Evolutionary conservation across 2,113 vertebrate species (phyloP).

Genomic region (Ctenomys sociabilis): DNA sequence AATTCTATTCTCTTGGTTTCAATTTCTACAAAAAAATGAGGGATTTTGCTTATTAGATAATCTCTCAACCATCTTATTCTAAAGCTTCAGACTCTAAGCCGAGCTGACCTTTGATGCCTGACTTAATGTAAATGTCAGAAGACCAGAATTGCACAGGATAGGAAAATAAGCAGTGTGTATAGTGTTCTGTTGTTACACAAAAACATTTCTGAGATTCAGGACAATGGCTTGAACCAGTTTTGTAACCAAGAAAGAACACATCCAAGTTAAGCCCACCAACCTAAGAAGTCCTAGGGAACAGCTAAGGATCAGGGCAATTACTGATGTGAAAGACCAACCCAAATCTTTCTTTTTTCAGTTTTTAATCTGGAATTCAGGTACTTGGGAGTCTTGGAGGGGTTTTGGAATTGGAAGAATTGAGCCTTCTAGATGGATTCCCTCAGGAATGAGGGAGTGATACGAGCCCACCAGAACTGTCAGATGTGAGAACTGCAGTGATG

Average conservation of each 20-base stretch:
- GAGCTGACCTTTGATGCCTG: neutral
- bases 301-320: neutral
- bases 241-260: neutral
- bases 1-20: slow-evolving; percentile 26
- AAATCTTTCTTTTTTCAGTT: neutral
- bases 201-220: neutral
- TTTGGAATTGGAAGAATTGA: neutral
- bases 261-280: neutral
- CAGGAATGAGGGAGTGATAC: neutral
- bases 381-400: neutral
- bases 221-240: neutral
- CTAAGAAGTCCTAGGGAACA: neutral
- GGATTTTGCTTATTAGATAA: neutral
- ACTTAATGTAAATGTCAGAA: neutral
- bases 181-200: neutral
- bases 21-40: slow-evolving; percentile 7
- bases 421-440: neutral
- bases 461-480: neutral
- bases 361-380: neutral
- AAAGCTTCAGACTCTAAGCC: neutral
- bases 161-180: neutral
- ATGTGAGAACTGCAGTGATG: neutral
- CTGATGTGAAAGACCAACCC: neutral
- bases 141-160: neutral
- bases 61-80: neutral